phyloP scores from a whole-genome alignment of 2,797 vertebrate species.

The Pipistrellus nathusii region DNA sequence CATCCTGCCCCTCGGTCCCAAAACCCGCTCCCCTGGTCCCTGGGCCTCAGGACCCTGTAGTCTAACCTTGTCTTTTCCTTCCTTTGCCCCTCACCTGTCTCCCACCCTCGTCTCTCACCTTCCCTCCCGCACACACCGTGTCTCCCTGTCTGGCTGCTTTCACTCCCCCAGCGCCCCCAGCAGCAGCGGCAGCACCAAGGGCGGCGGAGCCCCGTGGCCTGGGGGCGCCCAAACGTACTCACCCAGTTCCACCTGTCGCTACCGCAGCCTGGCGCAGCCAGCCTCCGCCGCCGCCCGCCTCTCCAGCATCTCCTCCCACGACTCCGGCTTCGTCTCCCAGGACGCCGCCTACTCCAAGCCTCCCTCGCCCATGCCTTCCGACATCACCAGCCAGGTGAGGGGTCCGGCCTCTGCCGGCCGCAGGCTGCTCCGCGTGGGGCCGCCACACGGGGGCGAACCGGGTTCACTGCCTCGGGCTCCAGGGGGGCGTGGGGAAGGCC shows the following conservation, averaged over 20 bases:
- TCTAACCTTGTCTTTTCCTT: slow-evolving; percentile 85
- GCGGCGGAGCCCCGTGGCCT: slow-evolving; percentile 94
- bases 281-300: slow-evolving; percentile 91
- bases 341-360: slow-evolving; percentile 97
- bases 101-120: slow-evolving; percentile 33
- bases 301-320: slow-evolving; percentile 97
- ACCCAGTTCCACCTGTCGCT: slow-evolving; percentile 95
- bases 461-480: not conserved
- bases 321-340: slow-evolving; percentile 98
- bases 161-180: slow-evolving; percentile 83
- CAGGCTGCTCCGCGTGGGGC: rapidly evolving
- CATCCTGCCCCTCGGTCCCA: not conserved
- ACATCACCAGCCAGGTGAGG: slow-evolving; percentile 97
- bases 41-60: slow-evolving; percentile 53
- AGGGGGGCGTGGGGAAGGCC: not conserved
- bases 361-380: slow-evolving; percentile 98
- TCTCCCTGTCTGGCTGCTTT: slow-evolving; percentile 57
- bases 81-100: slow-evolving; percentile 70
- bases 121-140: not conserved
- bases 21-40: not conserved
- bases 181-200: slow-evolving; percentile 96
- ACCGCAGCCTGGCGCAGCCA: slow-evolving; percentile 96
- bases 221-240: slow-evolving; percentile 94
- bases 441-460: not conserved
- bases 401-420: not conserved